A percentile compares a stretch with the other conserved stretches of the same genome.
These are phyloP conservation scores for Kobus ellipsiprymnus DNA, from an alignment of 2,113 vertebrate species.

Conservation along the genomic window DNA sequence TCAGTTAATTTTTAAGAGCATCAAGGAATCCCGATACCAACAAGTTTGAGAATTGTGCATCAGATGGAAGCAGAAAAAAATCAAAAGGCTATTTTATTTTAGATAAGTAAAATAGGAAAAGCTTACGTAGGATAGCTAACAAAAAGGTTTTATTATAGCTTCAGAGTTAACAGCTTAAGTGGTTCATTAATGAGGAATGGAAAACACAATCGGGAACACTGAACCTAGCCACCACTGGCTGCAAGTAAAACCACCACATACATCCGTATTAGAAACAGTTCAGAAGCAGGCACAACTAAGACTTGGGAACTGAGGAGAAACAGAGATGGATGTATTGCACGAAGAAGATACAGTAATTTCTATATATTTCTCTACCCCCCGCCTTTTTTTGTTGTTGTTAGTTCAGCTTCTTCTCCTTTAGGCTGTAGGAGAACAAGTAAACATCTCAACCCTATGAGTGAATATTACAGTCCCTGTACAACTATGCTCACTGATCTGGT, in stretches of 20 bases:
- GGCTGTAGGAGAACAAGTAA: not conserved
- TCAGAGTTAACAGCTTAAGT: not conserved
- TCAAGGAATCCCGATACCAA: not conserved
- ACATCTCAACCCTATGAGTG: not conserved
- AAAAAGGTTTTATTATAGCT: not conserved
- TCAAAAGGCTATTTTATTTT: not conserved
- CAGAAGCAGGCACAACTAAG: not conserved
- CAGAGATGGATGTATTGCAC: not conserved
- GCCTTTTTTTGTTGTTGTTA: not conserved
- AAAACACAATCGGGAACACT: not conserved
- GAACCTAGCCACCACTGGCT: not conserved
- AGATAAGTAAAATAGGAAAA: not conserved
- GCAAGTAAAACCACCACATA: not conserved
- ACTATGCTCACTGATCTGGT: not conserved
- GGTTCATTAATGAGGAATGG: not conserved
- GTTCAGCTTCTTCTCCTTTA: not conserved
- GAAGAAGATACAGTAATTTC: not conserved
- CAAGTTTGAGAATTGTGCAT: not conserved
- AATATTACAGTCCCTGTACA: not conserved
- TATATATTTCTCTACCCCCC: no score
- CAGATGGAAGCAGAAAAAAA: not conserved
- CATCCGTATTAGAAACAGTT: not conserved
- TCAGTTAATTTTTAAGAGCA: not conserved
- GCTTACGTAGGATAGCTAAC: not conserved
- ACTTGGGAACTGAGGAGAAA: not conserved